phyloP scores from a whole-genome alignment of 2,113 vertebrate genomes.

The Gnathonemus longibarbis region DNA sequence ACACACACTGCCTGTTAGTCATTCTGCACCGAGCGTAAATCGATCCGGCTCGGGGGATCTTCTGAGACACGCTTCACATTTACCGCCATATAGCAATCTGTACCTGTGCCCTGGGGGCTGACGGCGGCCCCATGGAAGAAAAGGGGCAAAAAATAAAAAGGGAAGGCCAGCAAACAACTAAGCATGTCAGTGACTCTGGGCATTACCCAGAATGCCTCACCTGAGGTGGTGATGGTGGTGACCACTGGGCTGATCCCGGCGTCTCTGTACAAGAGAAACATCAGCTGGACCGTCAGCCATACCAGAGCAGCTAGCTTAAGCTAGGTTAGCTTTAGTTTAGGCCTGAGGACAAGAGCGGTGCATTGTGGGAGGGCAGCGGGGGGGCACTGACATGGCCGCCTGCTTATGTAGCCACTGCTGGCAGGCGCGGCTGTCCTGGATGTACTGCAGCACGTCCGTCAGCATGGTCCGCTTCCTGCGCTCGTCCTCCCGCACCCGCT shows the following conservation, averaged over 20 bases:
- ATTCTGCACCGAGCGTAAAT: neutral
- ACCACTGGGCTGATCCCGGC: conserved; percentile 82
- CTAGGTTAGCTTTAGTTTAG: neutral
- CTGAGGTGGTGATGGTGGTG: conserved; percentile 80
- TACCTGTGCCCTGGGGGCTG: conserved; percentile 30
- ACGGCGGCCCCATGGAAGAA: neutral
- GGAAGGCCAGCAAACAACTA: conserved; percentile 33
- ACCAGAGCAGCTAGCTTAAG: neutral
- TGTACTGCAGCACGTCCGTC: conserved; percentile 89
- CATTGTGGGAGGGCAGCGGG: no score
- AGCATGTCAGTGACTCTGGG: conserved; percentile 21
- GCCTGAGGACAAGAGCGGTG: neutral
- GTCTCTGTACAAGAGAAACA: conserved; percentile 67
- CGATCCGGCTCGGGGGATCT: no score
- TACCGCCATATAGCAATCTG: neutral
- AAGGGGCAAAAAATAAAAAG: neutral
- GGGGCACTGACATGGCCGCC: conserved; percentile 76
- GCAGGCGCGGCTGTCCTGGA: conserved; percentile 88
- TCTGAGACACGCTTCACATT: neutral
- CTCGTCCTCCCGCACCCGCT: conserved; percentile 81
- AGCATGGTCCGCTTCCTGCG: conserved; percentile 87
- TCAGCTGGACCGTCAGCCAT: conserved; percentile 1
- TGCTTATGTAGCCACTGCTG: conserved; percentile 97
- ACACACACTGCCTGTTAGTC: neutral
- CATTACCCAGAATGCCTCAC: conserved; percentile 51